Conservation (phyloP, 35 echinoderm and acorn worm genomes). For the Patiria miniata region DNA sequence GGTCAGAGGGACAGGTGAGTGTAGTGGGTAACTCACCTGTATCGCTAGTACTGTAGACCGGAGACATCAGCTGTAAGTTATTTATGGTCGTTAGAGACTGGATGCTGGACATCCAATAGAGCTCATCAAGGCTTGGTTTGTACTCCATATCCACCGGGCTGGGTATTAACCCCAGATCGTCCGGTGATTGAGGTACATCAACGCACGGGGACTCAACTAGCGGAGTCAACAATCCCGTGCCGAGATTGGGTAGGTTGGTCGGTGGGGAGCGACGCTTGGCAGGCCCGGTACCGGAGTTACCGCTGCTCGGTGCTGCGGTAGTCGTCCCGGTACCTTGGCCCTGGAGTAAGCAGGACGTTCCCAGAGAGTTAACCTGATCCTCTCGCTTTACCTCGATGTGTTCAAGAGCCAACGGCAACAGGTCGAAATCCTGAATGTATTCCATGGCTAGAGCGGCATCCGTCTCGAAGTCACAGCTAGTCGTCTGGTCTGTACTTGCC, state of each 20-base stretch:
- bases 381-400: constrained; percentile 49
- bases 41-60: neutral
- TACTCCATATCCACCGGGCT: constrained; percentile 36
- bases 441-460: constrained; percentile 72
- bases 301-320: neutral
- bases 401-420: constrained; percentile 64
- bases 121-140: constrained; percentile 42
- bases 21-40: neutral
- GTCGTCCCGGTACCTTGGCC: neutral
- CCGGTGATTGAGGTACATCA: constrained; percentile 23
- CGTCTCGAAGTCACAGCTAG: constrained; percentile 21
- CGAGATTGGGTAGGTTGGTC: neutral
- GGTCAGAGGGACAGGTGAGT: neutral
- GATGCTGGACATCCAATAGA: constrained; percentile 42
- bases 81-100: constrained; percentile 12
- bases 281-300: neutral
- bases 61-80: constrained; percentile 14
- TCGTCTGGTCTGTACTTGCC: neutral
- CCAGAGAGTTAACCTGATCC: constrained; percentile 31
- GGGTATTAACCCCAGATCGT: neutral
- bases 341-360: neutral
- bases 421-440: constrained; percentile 91
- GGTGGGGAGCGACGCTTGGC: constrained; percentile 19
- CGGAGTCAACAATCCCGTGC: constrained; percentile 51
- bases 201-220: constrained; percentile 54